These are phyloP conservation scores for Ictalurus furcatus DNA, from an alignment of 2,113 vertebrate species.

Conservation along the genomic window DNA sequence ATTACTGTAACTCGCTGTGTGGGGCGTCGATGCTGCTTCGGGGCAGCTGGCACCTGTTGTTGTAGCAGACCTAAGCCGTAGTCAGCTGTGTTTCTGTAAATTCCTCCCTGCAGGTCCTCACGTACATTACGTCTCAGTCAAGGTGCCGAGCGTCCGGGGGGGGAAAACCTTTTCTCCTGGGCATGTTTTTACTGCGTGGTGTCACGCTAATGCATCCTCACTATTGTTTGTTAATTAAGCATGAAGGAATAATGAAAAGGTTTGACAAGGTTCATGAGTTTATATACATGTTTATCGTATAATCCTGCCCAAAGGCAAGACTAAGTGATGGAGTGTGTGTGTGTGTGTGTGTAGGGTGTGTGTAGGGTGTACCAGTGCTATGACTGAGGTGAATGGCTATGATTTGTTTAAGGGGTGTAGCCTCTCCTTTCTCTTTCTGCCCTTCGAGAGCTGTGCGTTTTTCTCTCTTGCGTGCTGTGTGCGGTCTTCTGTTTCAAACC, in stretches of 20 bases:
- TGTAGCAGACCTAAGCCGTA: conserved; percentile 16
- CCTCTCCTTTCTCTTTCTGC: conserved; percentile 28
- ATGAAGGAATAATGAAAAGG: background rate
- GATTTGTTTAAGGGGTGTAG: conserved; percentile 65
- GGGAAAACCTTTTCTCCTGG: background rate
- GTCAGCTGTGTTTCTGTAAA: conserved; percentile 54
- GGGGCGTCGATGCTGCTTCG: background rate
- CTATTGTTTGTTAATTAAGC: conserved; percentile 25
- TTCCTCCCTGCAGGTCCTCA: background rate
- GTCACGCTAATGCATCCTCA: conserved; percentile 11
- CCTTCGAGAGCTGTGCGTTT: background rate
- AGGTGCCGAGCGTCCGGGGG: background rate
- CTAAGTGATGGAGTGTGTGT: background rate
- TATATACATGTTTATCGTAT: background rate
- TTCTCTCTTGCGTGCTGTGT: background rate
- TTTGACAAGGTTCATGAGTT: conserved; percentile 6
- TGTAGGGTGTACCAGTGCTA: background rate
- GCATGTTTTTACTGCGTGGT: conserved; percentile 8
- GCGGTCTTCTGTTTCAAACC: background rate
- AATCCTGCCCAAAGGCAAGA: conserved; percentile 20
- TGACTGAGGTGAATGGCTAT: conserved; percentile 35
- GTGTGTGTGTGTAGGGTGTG: background rate
- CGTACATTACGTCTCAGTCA: background rate
- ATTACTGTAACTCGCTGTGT: background rate
- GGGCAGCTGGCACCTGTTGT: conserved; percentile 24